Conservation (phyloP, 2,888 invertebrate species). For the Drosophila leonis region DNA sequence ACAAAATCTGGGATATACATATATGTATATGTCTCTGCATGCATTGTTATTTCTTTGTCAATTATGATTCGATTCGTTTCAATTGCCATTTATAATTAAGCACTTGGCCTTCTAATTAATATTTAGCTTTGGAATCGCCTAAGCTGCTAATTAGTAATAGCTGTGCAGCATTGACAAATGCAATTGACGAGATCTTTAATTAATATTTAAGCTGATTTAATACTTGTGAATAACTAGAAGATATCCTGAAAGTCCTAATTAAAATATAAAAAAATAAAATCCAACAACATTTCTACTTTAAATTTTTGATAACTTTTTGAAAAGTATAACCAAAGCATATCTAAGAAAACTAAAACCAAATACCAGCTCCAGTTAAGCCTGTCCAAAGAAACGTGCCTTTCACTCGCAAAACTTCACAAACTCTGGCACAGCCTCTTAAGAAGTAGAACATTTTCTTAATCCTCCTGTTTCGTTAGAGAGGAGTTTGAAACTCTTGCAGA, state of each 20-base stretch:
- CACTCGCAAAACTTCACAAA: not conserved
- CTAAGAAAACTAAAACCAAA: not conserved
- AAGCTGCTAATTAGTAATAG: not conserved
- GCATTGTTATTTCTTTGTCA: not conserved
- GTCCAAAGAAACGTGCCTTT: not conserved
- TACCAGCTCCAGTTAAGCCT: not conserved
- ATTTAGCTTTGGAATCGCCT: not conserved
- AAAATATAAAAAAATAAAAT: not conserved
- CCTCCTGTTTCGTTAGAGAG: not conserved
- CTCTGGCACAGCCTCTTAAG: not conserved
- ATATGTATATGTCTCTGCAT: not conserved
- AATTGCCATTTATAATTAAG: conserved; percentile 6
- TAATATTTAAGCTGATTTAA: not conserved
- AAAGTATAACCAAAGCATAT: not conserved
- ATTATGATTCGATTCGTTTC: conserved; percentile 7
- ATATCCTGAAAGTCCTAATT: not conserved
- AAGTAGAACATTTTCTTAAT: conserved; percentile 1
- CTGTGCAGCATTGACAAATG: not conserved
- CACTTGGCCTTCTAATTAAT: not conserved
- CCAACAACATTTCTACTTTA: not conserved
- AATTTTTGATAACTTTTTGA: too few species aligned
- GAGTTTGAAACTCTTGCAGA: not conserved
- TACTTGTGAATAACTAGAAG: not conserved
- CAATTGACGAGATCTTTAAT: not conserved
- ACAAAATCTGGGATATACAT: not conserved